Evolutionary conservation across 2,797 vertebrate genomes (phyloP).

Genomic region (Thalassophryne amazonica): DNA sequence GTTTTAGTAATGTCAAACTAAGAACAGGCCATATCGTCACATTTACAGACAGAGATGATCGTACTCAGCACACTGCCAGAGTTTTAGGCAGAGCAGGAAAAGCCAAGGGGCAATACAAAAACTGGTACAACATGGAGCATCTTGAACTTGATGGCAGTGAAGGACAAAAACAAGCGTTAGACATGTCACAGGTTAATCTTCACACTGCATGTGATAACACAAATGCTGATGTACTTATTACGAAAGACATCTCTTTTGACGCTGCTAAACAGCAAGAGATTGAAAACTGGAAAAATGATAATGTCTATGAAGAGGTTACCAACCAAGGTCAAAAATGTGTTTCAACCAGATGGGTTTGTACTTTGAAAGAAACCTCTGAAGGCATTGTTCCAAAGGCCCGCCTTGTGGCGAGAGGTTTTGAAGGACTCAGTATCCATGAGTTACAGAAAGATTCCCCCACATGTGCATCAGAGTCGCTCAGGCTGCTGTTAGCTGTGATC

Average conservation of each 20-base stretch:
- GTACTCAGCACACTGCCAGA: not conserved
- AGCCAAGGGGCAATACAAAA: slow-evolving; percentile 6
- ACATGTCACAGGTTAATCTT: slow-evolving; percentile 9
- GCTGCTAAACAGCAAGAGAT: no score
- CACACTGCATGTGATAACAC: not conserved
- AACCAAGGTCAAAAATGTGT: slow-evolving; percentile 15
- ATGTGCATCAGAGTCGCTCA: slow-evolving; percentile 28
- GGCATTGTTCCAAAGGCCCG: slow-evolving; percentile 10
- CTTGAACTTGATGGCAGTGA: not conserved
- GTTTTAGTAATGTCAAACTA: not conserved
- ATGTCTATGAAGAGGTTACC: slow-evolving; percentile 12
- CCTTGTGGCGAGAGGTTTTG: slow-evolving; percentile 21
- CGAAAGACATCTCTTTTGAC: slow-evolving; percentile 8
- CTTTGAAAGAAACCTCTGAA: slow-evolving; percentile 12
- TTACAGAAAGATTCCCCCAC: slow-evolving; percentile 29
- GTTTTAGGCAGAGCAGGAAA: slow-evolving; percentile 18
- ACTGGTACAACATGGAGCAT: slow-evolving; percentile 8
- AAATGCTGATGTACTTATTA: not conserved
- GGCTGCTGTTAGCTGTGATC: slow-evolving; percentile 23
- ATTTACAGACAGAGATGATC: not conserved
- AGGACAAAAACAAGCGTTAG: not conserved
- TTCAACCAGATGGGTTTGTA: slow-evolving; percentile 20
- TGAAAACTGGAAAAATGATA: slow-evolving; percentile 4
- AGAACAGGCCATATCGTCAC: slow-evolving; percentile 9
- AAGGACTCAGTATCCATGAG: slow-evolving; percentile 22